Evolutionary conservation across 2,113 vertebrate genomes (phyloP).

Genomic region (Chinchilla lanigera): DNA sequence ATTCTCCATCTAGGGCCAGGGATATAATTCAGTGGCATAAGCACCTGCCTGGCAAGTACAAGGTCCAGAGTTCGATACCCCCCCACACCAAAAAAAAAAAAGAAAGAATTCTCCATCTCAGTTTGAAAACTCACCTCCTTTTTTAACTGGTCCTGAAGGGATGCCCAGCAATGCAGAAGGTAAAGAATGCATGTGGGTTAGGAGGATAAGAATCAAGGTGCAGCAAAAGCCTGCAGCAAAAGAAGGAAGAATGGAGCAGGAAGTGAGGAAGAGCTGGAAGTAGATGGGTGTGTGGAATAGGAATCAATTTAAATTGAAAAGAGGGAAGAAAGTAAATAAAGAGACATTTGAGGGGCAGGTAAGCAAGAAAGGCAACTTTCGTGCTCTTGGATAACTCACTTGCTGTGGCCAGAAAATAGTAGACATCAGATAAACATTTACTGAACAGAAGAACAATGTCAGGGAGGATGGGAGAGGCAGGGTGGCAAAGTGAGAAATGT

Average conservation of each 20-base stretch:
- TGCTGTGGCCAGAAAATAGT: constrained; percentile 15
- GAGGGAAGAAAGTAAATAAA: constrained; percentile 34
- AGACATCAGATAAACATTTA: constrained; percentile 4
- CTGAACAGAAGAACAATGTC: constrained; percentile 50
- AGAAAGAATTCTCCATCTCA: not conserved
- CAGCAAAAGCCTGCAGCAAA: not conserved
- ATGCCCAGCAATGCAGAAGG: constrained; percentile 2
- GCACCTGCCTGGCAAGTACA: too few species aligned
- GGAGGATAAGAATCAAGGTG: constrained; percentile 38
- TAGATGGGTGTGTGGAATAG: not conserved
- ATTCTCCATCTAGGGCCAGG: constrained; percentile 16
- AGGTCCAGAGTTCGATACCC: too few species aligned
- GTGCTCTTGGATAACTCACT: not conserved
- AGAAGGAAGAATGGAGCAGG: not conserved
- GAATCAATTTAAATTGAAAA: not conserved
- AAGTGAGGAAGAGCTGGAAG: not conserved
- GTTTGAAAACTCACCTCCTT: constrained; percentile 28
- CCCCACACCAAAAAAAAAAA: too few species aligned
- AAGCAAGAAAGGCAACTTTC: constrained; percentile 29
- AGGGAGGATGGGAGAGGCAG: not conserved
- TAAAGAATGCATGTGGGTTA: not conserved
- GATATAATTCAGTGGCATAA: too few species aligned
- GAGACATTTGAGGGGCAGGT: not conserved
- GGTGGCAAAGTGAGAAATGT: not conserved
- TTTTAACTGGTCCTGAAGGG: not conserved